A percentile compares a stretch with the other conserved stretches of the same genome.
Conservation (phyloP, 2,113 vertebrate genomes). For the Aspiorhynchus laticeps region DNA sequence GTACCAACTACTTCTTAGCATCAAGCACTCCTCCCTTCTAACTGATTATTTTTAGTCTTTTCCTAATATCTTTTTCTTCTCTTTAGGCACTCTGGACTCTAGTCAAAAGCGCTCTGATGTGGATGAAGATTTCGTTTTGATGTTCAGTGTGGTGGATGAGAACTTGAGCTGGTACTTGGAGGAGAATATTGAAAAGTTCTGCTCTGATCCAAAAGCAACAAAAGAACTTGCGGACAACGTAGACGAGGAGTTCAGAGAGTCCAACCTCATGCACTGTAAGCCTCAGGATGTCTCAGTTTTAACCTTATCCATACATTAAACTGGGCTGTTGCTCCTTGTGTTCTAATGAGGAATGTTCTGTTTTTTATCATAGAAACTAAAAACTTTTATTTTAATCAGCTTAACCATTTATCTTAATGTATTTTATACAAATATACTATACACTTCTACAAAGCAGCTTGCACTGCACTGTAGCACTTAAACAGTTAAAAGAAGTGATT, state of each 20-base stretch:
- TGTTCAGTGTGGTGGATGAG: constrained; percentile 94
- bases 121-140: constrained; percentile 84
- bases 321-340: neutral
- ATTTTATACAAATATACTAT: neutral
- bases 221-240: constrained; percentile 17
- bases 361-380: neutral
- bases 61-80: neutral
- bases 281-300: neutral
- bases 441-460: neutral
- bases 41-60: neutral
- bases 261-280: constrained; percentile 93
- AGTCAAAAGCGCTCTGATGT: constrained; percentile 75
- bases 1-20: neutral
- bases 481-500: neutral
- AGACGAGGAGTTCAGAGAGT: constrained; percentile 83
- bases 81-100: constrained; percentile 13
- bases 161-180: constrained; percentile 92
- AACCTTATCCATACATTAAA: neutral
- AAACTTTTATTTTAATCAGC: neutral
- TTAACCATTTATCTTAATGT: neutral
- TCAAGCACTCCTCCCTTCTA: neutral
- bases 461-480: neutral
- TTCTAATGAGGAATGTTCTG: neutral
- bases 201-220: constrained; percentile 73
- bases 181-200: constrained; percentile 85